Conservation (phyloP, 2,797 vertebrate genomes). For the Xenentodon cancila region DNA sequence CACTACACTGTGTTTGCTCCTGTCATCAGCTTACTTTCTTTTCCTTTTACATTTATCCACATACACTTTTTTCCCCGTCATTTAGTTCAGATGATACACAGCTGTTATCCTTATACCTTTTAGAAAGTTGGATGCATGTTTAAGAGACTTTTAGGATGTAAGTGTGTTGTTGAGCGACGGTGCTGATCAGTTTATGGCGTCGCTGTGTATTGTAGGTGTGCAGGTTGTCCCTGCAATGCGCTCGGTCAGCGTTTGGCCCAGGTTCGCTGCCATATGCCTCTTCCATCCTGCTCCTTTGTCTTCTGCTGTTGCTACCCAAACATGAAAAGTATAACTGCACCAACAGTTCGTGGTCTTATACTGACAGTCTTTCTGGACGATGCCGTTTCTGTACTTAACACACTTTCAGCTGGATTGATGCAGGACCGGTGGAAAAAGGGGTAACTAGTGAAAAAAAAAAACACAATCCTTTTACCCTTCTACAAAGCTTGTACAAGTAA, state of each 20-base stretch:
- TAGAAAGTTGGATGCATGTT: neutral
- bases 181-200: slow-evolving; percentile 19
- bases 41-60: slow-evolving; percentile 23
- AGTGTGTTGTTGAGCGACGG: slow-evolving; percentile 1
- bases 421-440: neutral
- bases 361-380: neutral
- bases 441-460: neutral
- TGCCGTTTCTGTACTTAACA: neutral
- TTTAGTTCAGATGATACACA: neutral
- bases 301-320: slow-evolving; percentile 15
- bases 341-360: slow-evolving; percentile 1
- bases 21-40: slow-evolving; percentile 53
- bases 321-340: slow-evolving; percentile 22
- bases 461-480: too few species aligned
- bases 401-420: neutral
- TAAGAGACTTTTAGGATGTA: neutral
- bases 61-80: slow-evolving; percentile 28
- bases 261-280: slow-evolving; percentile 53
- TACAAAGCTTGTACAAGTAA: neutral
- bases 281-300: slow-evolving; percentile 43
- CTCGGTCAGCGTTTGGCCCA: slow-evolving; percentile 56
- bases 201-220: slow-evolving; percentile 50
- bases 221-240: slow-evolving; percentile 40
- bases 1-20: slow-evolving; percentile 45
- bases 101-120: neutral